These are phyloP conservation scores for Thera britannica DNA, from an alignment of 2,888 invertebrate genomes.

Conservation along the genomic window DNA sequence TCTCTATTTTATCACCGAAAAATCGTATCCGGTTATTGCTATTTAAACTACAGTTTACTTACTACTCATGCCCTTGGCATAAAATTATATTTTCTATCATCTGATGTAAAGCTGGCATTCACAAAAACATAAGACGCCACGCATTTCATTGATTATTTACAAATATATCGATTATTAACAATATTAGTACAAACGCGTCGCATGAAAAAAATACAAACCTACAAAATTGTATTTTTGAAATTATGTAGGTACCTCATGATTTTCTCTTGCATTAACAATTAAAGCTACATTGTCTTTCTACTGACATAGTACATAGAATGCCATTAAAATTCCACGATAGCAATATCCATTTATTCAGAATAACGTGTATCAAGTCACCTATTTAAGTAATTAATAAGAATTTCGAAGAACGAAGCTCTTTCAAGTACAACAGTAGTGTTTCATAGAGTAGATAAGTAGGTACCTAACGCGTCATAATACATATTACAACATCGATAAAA, in stretches of 20 bases:
- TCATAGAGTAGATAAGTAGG: no score
- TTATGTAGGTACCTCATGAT: neutral
- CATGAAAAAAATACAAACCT: neutral
- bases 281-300: conserved; percentile 28
- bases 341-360: conserved; percentile 26
- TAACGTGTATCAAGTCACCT: conserved; percentile 11
- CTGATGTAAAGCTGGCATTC: conserved; percentile 19
- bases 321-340: conserved; percentile 33
- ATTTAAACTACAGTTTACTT: neutral
- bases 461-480: no score
- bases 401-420: conserved; percentile 16
- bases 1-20: conserved; percentile 13
- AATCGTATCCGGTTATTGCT: neutral
- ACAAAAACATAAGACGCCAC: neutral
- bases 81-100: conserved; percentile 9
- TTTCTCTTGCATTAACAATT: conserved; percentile 15
- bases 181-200: neutral
- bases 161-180: neutral
- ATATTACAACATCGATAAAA: no score
- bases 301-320: conserved; percentile 17
- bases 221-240: neutral
- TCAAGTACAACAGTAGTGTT: no score
- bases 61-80: conserved; percentile 28
- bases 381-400: conserved; percentile 4
- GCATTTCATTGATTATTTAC: conserved; percentile 6